Conservation (phyloP, 2,797 vertebrate genomes). For the Poecile montanus region DNA sequence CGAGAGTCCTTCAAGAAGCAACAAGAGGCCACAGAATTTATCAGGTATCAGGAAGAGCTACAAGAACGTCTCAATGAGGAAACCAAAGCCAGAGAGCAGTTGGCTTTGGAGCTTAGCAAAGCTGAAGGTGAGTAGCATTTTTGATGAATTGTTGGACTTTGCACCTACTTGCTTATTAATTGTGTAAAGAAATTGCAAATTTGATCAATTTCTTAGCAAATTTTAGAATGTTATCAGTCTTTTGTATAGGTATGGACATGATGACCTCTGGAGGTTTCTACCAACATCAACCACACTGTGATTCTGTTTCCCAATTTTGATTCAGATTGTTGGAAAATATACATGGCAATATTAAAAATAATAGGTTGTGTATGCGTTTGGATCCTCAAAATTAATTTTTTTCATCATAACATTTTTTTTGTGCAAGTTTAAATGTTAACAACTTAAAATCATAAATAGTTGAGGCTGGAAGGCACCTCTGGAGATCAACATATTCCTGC, state of each 20-base stretch:
- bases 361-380: not conserved
- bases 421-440: not conserved
- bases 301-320: not conserved
- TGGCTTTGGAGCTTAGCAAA: conserved; percentile 91
- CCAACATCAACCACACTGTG: not conserved
- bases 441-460: not conserved
- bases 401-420: not conserved
- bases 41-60: conserved; percentile 90
- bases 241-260: not conserved
- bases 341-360: not conserved
- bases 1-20: conserved; percentile 91
- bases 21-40: conserved; percentile 86
- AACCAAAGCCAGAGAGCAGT: conserved; percentile 85
- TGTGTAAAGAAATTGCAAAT: not conserved
- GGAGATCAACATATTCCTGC: not conserved
- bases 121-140: conserved; percentile 86
- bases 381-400: not conserved
- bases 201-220: not conserved
- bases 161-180: not conserved
- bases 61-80: conserved; percentile 89
- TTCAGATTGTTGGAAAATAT: not conserved
- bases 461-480: not conserved
- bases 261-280: not conserved
- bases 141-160: not conserved
- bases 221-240: not conserved